phyloP scores from a whole-genome alignment of 1,140 invertebrate genomes.

The Chionoecetes opilio region DNA sequence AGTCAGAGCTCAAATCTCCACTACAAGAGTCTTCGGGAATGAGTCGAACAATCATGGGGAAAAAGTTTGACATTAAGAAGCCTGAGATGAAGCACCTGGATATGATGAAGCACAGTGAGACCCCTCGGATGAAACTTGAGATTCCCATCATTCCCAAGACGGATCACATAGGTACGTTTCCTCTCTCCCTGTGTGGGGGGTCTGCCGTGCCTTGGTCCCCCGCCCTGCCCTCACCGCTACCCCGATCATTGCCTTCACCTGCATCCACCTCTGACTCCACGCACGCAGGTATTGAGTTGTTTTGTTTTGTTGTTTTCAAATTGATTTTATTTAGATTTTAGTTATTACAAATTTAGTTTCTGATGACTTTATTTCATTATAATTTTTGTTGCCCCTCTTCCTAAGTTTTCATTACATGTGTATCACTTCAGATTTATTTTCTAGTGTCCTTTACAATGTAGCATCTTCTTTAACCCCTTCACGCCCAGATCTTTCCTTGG shows the following conservation, averaged over 20 bases:
- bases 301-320: constrained; percentile 41
- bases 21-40: neutral
- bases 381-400: no score
- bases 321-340: constrained; percentile 33
- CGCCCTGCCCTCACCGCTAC: constrained; percentile 48
- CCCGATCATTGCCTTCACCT: constrained; percentile 43
- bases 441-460: no score
- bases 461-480: no score
- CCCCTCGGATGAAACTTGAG: constrained; percentile 65
- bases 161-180: constrained; percentile 68
- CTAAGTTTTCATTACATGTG: no score
- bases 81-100: neutral
- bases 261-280: neutral
- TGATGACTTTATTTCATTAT: no score
- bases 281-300: constrained; percentile 60
- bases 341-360: neutral
- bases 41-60: neutral
- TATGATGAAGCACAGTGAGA: constrained; percentile 35
- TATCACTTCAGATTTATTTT: no score
- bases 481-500: no score
- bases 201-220: constrained; percentile 65
- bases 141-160: constrained; percentile 70
- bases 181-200: constrained; percentile 10
- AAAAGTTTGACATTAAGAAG: constrained; percentile 66
- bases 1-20: neutral